phyloP scores from a whole-genome alignment of 1,140 invertebrate genomes.

The Temnothorax nylanderi region DNA sequence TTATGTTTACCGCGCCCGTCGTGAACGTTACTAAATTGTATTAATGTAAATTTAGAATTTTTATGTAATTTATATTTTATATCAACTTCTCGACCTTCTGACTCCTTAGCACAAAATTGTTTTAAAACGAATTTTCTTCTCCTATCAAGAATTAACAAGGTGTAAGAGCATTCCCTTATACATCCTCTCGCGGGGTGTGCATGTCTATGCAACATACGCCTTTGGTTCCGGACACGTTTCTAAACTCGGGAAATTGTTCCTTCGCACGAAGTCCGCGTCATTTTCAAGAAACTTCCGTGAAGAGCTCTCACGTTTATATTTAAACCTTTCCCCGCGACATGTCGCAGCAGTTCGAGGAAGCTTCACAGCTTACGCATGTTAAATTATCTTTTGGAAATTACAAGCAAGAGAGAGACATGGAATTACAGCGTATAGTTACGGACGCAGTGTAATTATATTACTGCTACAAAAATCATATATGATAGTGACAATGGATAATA shows the following conservation, averaged over 20 bases:
- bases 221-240: constrained; percentile 43
- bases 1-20: neutral
- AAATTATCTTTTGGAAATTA: constrained; percentile 19
- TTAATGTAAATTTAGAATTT: neutral
- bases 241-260: constrained; percentile 53
- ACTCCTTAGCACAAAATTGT: neutral
- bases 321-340: constrained; percentile 49
- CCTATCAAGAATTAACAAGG: neutral
- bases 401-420: neutral
- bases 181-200: neutral
- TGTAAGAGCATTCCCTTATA: constrained; percentile 18
- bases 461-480: neutral
- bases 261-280: constrained; percentile 48
- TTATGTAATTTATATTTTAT: constrained; percentile 14
- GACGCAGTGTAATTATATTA: neutral
- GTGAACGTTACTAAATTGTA: neutral
- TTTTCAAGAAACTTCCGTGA: constrained; percentile 53
- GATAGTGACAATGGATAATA: neutral
- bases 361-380: constrained; percentile 42
- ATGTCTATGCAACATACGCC: constrained; percentile 22
- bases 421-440: neutral
- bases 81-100: neutral
- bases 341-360: constrained; percentile 19
- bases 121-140: constrained; percentile 9
- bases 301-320: constrained; percentile 50